Evolutionary conservation across 2,888 invertebrate species (phyloP), one percentile per base, ranked within the genome.

Genomic region (Nemoura dubitans): DNA sequence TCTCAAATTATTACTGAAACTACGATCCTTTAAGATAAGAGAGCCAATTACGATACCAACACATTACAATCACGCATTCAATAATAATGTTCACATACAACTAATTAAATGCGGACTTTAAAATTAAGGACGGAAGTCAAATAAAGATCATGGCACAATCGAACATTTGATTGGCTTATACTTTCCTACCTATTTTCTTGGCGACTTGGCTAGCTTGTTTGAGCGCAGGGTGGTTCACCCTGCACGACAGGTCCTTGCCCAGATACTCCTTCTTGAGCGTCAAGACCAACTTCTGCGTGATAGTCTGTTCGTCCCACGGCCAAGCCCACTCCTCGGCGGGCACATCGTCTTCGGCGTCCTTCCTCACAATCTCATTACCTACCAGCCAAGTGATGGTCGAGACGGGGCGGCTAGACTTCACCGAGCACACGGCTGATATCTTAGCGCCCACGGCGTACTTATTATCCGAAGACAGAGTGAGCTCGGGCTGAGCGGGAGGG

Each of bases 301-400:
- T 81, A 6, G 30, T 29, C 30, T 81, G 81, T 29, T 28, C 29
- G 30, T 83, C 83, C 26, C 26, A 42, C 10, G 83, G 83, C 83
- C 83, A 83, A 7, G 83, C n/a, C 83, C 83, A 83, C n/a, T 1
- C n/a, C 26, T 26, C 42, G 5, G 42, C 16, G 21, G 83, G 83
- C 26, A 25, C 30, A 25, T 83, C 83, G 25, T 83, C 83, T 16
- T 25, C 26, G 7, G 43, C 21, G 26, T 83, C 83, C 26, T 83
- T 30, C 27, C 83, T 83, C 36, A 83, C 26, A 26, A 83, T 42
- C 25, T 43, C 43, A 7, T 83, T 42, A 14, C 83, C 83, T 6
- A 83, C 36, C 1, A 42, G 36, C 83, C 83, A 83, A 2, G 83
- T 83, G 83, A 83, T 83, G 25, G n/a, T 83, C 36, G 83, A 1